Conservation (phyloP, 1,140 invertebrate genomes). For the Aradophagus sp. region DNA sequence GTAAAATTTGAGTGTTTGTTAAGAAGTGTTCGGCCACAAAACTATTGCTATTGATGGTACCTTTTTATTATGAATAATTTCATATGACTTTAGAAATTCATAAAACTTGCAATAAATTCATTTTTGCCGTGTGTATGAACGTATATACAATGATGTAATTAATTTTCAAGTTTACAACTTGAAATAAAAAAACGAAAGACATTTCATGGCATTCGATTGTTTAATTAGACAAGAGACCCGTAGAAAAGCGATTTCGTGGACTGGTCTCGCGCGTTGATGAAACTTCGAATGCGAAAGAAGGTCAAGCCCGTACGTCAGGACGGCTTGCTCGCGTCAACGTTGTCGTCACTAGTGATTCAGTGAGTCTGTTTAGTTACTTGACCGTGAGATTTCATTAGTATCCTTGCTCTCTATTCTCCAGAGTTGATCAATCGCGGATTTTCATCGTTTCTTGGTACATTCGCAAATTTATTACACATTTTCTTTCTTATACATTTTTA, state of each 20-base stretch:
- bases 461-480: too few species aligned
- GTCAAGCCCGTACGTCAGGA: slow-evolving; percentile 29
- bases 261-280: slow-evolving; percentile 18
- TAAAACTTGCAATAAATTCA: too few species aligned
- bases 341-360: slow-evolving; percentile 37
- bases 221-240: neutral
- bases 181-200: slow-evolving; percentile 4
- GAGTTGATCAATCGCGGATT: slow-evolving; percentile 29
- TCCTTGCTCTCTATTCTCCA: slow-evolving; percentile 47
- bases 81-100: too few species aligned
- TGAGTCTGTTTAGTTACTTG: slow-evolving; percentile 31
- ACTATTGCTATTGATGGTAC: too few species aligned
- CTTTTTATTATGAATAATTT: too few species aligned
- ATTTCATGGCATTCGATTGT: slow-evolving; percentile 1
- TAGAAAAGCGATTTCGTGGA: slow-evolving; percentile 10
- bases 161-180: slow-evolving; percentile 1
- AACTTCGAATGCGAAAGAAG: slow-evolving; percentile 32
- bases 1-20: too few species aligned
- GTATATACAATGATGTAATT: neutral
- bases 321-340: slow-evolving; percentile 28
- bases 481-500: too few species aligned
- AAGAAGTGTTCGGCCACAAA: too few species aligned
- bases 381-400: slow-evolving; percentile 53
- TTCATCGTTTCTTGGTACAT: slow-evolving; percentile 7
- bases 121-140: too few species aligned